Base-by-base conservation (phyloP, 2,113 vertebrate genomes). In the Oreochromis tanganicae region DNA sequence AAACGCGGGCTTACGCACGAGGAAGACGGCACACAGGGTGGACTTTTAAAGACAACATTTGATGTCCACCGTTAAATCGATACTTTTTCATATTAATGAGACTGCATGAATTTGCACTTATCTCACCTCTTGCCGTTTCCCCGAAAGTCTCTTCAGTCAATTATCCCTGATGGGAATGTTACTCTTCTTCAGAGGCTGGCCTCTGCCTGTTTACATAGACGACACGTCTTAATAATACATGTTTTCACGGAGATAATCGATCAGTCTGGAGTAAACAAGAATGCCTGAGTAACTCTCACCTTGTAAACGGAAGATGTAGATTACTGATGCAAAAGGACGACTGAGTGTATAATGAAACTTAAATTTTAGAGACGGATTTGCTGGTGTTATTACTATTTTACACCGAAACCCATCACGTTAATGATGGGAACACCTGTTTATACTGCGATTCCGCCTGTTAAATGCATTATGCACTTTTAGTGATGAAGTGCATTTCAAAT, bases 161-260 rank as follows among this genome's bases (percentile, higher is more conserved):
- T 94, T 90, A 92, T 81, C 82, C 81, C 87, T 90, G 92, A 93
- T 90, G 83, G 63, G 73, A 87, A 87, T 88, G 91, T 89, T 89
- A 80, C 85, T 81, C 90, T 85, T 93, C 89, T 88, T 89, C 85
- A 81, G 82, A 82, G 85, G 84, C 83, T 93, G 88, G 79, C 87
- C 71, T 75, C 73, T 80, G 86, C 84, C 85, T 91, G 91, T 95
- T 95, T 94, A 87, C 92, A 87, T 84, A 90, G 84, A 94, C 87
- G 80, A 91, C 92, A 84, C 85, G 73, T 93, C 88, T 96, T 92
- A 96, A 96, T 96, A 96, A 96, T 95, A 93, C 86, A 95, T 96
- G 95, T 91, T 96, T 92, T 84, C 85, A 86, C 91, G 78, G 75
- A 92, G 91, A 87, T 87, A 92, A 95, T 96, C 94, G 92, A 96